Evolutionary conservation across 2,797 vertebrate species (phyloP).

Genomic region (Australoheros facetus): DNA sequence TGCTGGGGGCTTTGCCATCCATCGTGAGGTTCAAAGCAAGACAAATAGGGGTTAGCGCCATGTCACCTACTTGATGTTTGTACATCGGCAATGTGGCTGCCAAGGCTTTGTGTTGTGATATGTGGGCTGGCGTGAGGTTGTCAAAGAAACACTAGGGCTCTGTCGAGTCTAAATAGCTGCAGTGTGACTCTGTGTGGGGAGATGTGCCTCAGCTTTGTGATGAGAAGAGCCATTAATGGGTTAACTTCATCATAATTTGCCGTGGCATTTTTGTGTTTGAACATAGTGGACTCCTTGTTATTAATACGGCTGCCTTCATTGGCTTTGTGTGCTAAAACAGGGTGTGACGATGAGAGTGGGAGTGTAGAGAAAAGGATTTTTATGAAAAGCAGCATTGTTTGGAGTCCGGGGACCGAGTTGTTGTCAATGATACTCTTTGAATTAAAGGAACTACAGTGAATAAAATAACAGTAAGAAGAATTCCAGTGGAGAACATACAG

Average conservation of each 20-base stretch:
- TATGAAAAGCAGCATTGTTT: constrained; percentile 62
- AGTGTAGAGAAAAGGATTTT: constrained; percentile 45
- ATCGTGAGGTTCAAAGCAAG: constrained; percentile 35
- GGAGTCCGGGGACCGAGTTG: constrained; percentile 4
- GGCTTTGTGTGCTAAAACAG: constrained; percentile 59
- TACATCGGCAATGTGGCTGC: constrained; percentile 23
- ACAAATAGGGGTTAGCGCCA: constrained; percentile 54
- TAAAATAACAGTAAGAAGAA: not conserved
- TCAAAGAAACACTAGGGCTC: constrained; percentile 53
- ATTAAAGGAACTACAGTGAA: not conserved
- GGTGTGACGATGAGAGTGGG: constrained; percentile 66
- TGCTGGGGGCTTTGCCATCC: constrained; percentile 26
- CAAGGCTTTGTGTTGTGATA: constrained; percentile 50
- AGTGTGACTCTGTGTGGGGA: constrained; percentile 48
- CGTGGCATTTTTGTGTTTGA: constrained; percentile 43
- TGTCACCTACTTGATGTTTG: constrained; percentile 40
- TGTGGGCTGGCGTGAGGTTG: constrained; percentile 39
- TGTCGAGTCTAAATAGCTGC: constrained; percentile 63
- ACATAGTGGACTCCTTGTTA: constrained; percentile 66
- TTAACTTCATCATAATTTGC: constrained; percentile 61
- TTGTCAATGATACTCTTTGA: constrained; percentile 57
- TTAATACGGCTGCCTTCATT: constrained; percentile 44
- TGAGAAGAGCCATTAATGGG: constrained; percentile 52
- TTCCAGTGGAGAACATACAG: not conserved
- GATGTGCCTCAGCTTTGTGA: constrained; percentile 39